These are phyloP conservation scores for Riparia riparia DNA, from an alignment of 2,113 vertebrate genomes.

Conservation along the genomic window DNA sequence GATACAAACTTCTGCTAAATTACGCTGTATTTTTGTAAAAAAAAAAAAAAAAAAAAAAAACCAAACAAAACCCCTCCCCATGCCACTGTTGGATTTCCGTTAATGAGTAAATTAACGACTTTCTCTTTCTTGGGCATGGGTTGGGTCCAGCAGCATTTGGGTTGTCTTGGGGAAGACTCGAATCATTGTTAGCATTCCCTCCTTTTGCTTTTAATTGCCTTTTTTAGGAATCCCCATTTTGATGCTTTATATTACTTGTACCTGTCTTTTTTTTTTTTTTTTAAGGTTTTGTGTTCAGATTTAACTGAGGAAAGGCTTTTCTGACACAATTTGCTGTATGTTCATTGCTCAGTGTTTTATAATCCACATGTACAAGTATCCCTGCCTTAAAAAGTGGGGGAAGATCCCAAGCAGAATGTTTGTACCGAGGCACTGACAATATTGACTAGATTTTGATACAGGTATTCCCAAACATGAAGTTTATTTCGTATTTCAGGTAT, in stretches of 20 bases:
- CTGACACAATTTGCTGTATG: not conserved
- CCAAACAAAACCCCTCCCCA: rapidly evolving
- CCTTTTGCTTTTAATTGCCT: not conserved
- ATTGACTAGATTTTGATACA: not conserved
- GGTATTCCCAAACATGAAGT: not conserved
- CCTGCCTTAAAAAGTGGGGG: not conserved
- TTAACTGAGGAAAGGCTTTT: not conserved
- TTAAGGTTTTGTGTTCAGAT: not conserved
- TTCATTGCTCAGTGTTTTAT: not conserved
- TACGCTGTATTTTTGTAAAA: not conserved
- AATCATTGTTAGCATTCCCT: not conserved
- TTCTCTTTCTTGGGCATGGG: not conserved
- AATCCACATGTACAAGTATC: not conserved
- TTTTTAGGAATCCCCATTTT: not conserved
- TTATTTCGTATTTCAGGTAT: not conserved
- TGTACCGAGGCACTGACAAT: rapidly evolving
- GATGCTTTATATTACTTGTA: not conserved
- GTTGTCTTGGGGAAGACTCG: not conserved
- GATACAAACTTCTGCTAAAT: not conserved
- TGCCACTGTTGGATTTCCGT: not conserved
- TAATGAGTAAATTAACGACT: not conserved
- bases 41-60: too few species aligned
- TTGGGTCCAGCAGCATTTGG: not conserved
- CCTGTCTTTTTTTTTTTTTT: not conserved
- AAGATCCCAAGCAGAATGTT: not conserved